These are phyloP conservation scores for Phaedon cochleariae DNA, from an alignment of 2,888 invertebrate genomes.

Conservation along the genomic window DNA sequence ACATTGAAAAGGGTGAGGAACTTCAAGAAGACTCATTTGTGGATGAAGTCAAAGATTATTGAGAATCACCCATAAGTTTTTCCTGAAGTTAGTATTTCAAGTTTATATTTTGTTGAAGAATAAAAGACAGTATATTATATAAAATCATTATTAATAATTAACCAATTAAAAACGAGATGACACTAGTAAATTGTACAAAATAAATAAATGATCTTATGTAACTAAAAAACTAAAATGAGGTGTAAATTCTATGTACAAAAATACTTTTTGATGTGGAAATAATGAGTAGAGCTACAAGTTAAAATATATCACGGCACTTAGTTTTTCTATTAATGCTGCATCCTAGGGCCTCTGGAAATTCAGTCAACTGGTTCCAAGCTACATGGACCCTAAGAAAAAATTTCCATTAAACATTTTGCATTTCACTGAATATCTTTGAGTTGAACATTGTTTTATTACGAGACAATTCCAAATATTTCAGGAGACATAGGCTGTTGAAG, in stretches of 20 bases:
- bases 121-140: conserved; percentile 4
- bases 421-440: no score
- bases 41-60: conserved; percentile 37
- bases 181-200: conserved; percentile 29
- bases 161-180: conserved; percentile 13
- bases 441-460: no score
- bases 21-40: conserved; percentile 39
- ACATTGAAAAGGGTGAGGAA: conserved; percentile 4
- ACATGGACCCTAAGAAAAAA: conserved; percentile 55
- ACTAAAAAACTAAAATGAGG: conserved; percentile 11
- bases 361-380: conserved; percentile 53
- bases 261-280: conserved; percentile 10
- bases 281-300: conserved; percentile 11
- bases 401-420: no score
- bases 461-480: no score
- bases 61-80: not conserved
- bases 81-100: not conserved
- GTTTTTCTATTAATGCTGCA: conserved; percentile 43
- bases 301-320: conserved; percentile 44
- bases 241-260: conserved; percentile 28
- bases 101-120: conserved; percentile 16
- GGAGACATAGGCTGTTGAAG: no score
- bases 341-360: conserved; percentile 51
- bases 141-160: conserved; percentile 22
- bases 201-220: conserved; percentile 25